phyloP scores from a whole-genome alignment of 2,797 vertebrate genomes.

The Helicolenus hilgendorfi region DNA sequence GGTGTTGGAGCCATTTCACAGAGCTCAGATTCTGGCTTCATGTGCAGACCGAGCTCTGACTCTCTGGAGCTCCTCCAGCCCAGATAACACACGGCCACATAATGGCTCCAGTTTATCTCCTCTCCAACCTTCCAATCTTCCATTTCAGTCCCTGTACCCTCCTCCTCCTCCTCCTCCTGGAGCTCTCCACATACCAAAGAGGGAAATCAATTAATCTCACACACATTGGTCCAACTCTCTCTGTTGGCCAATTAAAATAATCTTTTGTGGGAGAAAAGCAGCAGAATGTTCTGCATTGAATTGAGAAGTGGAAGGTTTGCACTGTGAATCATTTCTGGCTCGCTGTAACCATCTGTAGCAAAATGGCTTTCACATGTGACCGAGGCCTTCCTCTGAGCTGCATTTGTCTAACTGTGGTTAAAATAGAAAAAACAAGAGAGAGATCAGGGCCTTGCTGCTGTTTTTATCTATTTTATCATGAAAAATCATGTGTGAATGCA shows the following conservation, averaged over 20 bases:
- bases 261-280: slow-evolving; percentile 27
- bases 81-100: slow-evolving; percentile 65
- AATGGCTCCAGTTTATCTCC: slow-evolving; percentile 71
- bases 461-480: background rate
- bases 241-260: slow-evolving; percentile 54
- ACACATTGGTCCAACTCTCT: slow-evolving; percentile 40
- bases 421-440: background rate
- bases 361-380: slow-evolving; percentile 25
- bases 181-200: slow-evolving; percentile 56
- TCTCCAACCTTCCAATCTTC: slow-evolving; percentile 50
- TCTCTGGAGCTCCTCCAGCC: slow-evolving; percentile 60
- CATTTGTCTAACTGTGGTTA: slow-evolving; percentile 16
- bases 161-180: slow-evolving; percentile 6
- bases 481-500: background rate
- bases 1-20: slow-evolving; percentile 60
- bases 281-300: slow-evolving; percentile 17
- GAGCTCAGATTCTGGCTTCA: slow-evolving; percentile 56
- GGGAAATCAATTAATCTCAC: slow-evolving; percentile 68
- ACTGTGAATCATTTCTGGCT: slow-evolving; percentile 14
- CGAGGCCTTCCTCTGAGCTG: background rate
- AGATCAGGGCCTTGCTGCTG: background rate
- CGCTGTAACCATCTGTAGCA: background rate
- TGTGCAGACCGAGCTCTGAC: slow-evolving; percentile 35
- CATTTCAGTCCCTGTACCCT: slow-evolving; percentile 34
- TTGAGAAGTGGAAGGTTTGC: background rate